Evolutionary conservation across 1,140 invertebrate genomes (phyloP), one percentile per base, ranked within the genome.

Genomic region (Heliconius melpomene): DNA sequence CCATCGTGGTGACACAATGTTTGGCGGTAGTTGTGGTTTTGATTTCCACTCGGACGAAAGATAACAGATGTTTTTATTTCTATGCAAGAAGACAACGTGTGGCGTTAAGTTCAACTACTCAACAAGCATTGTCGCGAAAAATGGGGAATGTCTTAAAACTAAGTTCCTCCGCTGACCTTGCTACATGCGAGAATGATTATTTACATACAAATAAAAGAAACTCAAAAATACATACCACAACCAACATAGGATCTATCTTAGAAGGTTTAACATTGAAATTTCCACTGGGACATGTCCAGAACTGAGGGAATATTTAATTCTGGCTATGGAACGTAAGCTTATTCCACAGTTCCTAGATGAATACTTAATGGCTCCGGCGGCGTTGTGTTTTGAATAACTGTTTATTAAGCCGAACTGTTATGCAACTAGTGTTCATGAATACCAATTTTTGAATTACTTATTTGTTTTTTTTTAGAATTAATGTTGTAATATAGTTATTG

Each of bases 231-330:
- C 26, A 57, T 57, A 57, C 13, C 23, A 66, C 29, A 66, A 26
- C 7, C 9, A 66, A 66, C 60, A 26, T 3, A 26, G 26, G 3
- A 29, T 26, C 60, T 16, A 66, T 29, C 60, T 66, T 66, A 66
- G 26, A 29, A 66, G 60, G 23, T 66, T 66, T 66, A 66, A 66
- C 60, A 66, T 66, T 29, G 60, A 66, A 77, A 77, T 46, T 36
- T 60, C 75, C 76, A 38, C 76, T 26, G 76, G 70, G 76, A 72
- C 76, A 77, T 52, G 78, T 74, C 38, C 78, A 79, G 73, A 20
- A 79, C 72, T 74, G 78, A 79, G 78, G 72, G 78, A 79, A 79
- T 79, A 79, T 74, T 79, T 66, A 79, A 79, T 79, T 57, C 70
- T 70, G 40, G 20, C 72, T 74, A 79, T 74, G 32, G 72, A 79